A percentile compares a stretch with the other conserved stretches of the same genome.
Evolutionary conservation across 1,140 invertebrate species (phyloP).

Genomic region (Drosophila malerkotliana): DNA sequence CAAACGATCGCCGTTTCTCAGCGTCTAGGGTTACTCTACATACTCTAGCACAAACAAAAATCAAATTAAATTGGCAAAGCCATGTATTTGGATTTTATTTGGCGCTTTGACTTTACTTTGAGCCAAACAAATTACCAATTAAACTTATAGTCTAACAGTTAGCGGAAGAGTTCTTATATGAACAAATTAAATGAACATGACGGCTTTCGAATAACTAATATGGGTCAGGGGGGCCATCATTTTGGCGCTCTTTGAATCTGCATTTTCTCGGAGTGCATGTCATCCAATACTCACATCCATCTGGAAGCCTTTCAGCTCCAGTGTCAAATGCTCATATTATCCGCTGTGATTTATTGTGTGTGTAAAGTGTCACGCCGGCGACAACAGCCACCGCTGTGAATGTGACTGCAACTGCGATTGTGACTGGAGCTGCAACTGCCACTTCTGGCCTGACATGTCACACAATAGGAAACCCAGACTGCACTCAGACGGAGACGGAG

Average conservation of each 20-base stretch:
- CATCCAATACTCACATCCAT: slow-evolving; percentile 42
- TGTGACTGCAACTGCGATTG: slow-evolving; percentile 39
- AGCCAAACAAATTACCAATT: background rate
- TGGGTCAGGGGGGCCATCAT: background rate
- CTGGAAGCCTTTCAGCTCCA: slow-evolving; percentile 2
- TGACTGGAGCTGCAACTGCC: slow-evolving; percentile 23
- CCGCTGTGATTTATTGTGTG: slow-evolving; percentile 73
- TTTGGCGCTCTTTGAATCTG: background rate
- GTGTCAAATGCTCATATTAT: slow-evolving; percentile 42
- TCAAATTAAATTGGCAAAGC: background rate
- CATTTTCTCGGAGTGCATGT: background rate
- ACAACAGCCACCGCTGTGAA: slow-evolving; percentile 74
- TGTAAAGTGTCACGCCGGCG: slow-evolving; percentile 77
- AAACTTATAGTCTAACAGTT: background rate
- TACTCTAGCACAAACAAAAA: background rate
- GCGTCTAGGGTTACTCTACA: slow-evolving; percentile 3
- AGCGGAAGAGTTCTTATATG: too few species aligned
- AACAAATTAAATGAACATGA: background rate
- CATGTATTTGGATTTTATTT: background rate
- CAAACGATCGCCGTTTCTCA: slow-evolving; percentile 2
- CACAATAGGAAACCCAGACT: slow-evolving; percentile 27
- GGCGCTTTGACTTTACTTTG: background rate
- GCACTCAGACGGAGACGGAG: slow-evolving; percentile 22
- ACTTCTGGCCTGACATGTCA: slow-evolving; percentile 52
- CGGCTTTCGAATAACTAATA: background rate